phyloP scores from a whole-genome alignment of 1,140 invertebrate genomes.

The Cotesia vestalis region DNA sequence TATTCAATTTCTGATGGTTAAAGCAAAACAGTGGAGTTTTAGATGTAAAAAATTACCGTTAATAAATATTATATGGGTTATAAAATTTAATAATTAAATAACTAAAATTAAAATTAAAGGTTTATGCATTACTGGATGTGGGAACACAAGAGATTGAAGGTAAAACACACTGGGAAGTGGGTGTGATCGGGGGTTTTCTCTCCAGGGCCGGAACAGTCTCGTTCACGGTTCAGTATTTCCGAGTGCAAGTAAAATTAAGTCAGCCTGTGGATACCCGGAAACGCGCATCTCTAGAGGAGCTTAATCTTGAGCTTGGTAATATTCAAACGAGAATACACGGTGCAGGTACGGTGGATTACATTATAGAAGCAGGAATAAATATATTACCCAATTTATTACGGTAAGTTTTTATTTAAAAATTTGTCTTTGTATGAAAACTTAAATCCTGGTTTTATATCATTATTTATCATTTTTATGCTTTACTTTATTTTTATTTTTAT shows the following conservation, averaged over 20 bases:
- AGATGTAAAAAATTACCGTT: no score
- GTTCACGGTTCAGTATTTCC: conserved; percentile 81
- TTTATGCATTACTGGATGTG: conserved; percentile 73
- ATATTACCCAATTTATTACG: conserved; percentile 82
- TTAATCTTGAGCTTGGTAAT: conserved; percentile 83
- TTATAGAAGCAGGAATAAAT: conserved; percentile 80
- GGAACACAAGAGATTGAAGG: conserved; percentile 82
- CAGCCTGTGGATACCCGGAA: conserved; percentile 81
- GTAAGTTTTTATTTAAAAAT: conserved; percentile 35
- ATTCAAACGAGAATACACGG: conserved; percentile 78
- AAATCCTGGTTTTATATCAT: not conserved
- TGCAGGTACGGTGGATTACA: conserved; percentile 82
- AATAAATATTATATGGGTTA: not conserved
- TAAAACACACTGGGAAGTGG: conserved; percentile 79
- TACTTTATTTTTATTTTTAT: not conserved
- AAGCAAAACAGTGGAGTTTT: no score
- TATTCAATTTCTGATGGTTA: no score
- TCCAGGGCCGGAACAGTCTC: conserved; percentile 75
- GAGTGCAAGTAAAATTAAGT: conserved; percentile 72
- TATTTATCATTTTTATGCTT: not conserved
- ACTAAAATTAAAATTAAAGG: conserved; percentile 40
- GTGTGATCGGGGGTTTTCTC: conserved; percentile 72
- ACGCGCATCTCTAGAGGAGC: conserved; percentile 73
- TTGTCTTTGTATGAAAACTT: not conserved
- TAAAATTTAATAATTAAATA: not conserved